Conservation (phyloP, 2,113 vertebrate genomes). For the Pseudopodoces humilis region DNA sequence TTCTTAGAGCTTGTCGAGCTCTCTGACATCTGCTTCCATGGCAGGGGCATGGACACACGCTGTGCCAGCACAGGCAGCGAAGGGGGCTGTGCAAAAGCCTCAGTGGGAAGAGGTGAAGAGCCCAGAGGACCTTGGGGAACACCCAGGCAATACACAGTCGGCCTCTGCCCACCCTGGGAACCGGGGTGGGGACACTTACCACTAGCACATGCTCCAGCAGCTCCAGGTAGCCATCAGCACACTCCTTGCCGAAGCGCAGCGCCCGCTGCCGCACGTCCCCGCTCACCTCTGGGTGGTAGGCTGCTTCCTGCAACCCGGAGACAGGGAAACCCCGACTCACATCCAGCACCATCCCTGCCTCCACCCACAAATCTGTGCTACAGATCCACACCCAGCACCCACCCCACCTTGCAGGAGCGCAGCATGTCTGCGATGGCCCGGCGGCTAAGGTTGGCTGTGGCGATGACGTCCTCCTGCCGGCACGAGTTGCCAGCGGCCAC, state of each 20-base stretch:
- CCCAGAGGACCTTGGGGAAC: not conserved
- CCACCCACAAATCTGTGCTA: fast-evolving
- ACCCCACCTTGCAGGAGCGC: constrained; percentile 90
- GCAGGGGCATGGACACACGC: not conserved
- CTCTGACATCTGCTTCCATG: not conserved
- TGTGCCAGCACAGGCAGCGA: not conserved
- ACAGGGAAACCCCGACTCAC: not conserved
- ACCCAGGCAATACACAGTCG: not conserved
- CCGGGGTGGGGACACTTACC: constrained; percentile 70
- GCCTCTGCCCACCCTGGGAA: not conserved
- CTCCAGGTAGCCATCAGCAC: constrained; percentile 90
- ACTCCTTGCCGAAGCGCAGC: constrained; percentile 90
- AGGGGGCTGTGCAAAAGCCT: not conserved
- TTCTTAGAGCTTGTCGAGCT: not conserved
- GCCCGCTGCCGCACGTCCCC: constrained; percentile 87
- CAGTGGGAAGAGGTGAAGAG: not conserved
- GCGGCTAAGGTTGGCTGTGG: constrained; percentile 93
- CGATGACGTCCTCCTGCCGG: constrained; percentile 95
- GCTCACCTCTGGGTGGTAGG: constrained; percentile 91
- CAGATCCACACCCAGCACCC: fast-evolving
- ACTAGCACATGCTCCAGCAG: constrained; percentile 94
- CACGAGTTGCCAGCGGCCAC: constrained; percentile 97
- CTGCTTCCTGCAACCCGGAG: constrained; percentile 81
- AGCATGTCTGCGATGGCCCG: constrained; percentile 96
- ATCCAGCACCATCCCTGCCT: not conserved